phyloP scores from a whole-genome alignment of 2,797 vertebrate genomes.

The Falco concolor region DNA sequence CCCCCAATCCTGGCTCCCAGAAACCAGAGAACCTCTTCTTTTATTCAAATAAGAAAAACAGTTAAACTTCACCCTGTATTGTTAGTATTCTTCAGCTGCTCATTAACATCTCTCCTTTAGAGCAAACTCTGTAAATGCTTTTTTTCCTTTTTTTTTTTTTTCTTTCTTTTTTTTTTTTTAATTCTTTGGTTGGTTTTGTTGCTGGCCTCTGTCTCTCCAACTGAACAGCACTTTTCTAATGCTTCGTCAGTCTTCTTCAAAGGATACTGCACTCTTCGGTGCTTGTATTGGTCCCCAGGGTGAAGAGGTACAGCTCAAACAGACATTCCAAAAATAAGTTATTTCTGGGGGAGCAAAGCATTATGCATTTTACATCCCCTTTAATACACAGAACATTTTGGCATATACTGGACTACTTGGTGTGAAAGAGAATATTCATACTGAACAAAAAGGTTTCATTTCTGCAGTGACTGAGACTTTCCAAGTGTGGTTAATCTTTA shows the following conservation, averaged over 20 bases:
- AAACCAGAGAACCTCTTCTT: background rate
- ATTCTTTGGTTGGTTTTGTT: background rate
- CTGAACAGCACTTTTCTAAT: background rate
- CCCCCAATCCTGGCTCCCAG: background rate
- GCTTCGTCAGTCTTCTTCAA: background rate
- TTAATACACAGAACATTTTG: background rate
- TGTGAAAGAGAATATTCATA: constrained; percentile 1
- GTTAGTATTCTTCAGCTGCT: background rate
- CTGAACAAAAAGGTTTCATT: background rate
- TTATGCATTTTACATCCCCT: background rate
- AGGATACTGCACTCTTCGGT: background rate
- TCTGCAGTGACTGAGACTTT: background rate
- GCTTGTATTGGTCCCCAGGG: background rate
- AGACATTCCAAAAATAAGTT: background rate
- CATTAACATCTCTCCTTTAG: background rate
- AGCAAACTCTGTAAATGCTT: background rate
- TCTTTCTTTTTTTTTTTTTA: background rate
- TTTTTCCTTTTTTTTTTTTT: background rate
- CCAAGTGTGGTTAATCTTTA: background rate
- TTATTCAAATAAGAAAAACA: background rate
- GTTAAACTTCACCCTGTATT: background rate
- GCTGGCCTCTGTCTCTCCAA: background rate
- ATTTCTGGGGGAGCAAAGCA: background rate
- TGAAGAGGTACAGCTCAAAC: background rate
- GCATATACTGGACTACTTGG: background rate